A percentile compares a stretch with the other conserved stretches of the same genome.
These are phyloP conservation scores for Liodrosophila aerea DNA, from an alignment of 2,888 invertebrate genomes.

Conservation along the genomic window DNA sequence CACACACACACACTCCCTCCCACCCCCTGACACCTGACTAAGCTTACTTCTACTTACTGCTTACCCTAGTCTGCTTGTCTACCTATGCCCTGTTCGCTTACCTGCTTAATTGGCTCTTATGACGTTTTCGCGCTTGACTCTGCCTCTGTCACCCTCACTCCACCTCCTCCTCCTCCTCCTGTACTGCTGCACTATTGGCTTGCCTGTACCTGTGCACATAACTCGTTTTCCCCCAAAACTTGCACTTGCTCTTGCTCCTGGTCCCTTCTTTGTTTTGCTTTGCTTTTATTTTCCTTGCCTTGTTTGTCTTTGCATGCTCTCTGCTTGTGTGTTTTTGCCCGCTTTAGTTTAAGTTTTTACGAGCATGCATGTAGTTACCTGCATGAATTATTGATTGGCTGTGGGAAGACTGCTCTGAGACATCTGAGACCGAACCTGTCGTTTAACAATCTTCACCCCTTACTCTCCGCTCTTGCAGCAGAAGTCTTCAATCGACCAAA, in stretches of 20 bases:
- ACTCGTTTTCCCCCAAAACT: conserved; percentile 60
- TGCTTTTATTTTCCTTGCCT: conserved; percentile 8
- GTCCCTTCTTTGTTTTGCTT: conserved; percentile 2
- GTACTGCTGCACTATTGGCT: not conserved
- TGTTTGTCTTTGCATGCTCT: conserved; percentile 59
- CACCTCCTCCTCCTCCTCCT: not conserved
- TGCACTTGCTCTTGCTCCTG: conserved; percentile 45
- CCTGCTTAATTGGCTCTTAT: conserved; percentile 77
- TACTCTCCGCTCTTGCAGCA: conserved; percentile 46
- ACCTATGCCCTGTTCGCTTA: conserved; percentile 54
- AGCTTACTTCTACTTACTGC: conserved; percentile 7
- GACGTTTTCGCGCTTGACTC: conserved; percentile 70
- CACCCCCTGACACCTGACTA: conserved; percentile 7
- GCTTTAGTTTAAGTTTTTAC: conserved; percentile 43
- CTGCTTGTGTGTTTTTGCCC: conserved; percentile 27
- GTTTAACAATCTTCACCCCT: conserved; percentile 22
- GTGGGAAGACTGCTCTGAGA: conserved; percentile 17
- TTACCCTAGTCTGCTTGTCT: conserved; percentile 34
- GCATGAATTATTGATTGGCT: conserved; percentile 72
- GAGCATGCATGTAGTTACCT: conserved; percentile 54
- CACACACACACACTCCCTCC: too few species aligned
- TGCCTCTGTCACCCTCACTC: conserved; percentile 26
- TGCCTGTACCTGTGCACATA: conserved; percentile 46
- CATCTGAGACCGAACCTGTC: conserved; percentile 27
- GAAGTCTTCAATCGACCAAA: conserved; percentile 52